A percentile compares a stretch with the other conserved stretches of the same genome.
These are phyloP conservation scores for Cephus runcator DNA, from an alignment of 2,888 invertebrate species.

Conservation along the genomic window DNA sequence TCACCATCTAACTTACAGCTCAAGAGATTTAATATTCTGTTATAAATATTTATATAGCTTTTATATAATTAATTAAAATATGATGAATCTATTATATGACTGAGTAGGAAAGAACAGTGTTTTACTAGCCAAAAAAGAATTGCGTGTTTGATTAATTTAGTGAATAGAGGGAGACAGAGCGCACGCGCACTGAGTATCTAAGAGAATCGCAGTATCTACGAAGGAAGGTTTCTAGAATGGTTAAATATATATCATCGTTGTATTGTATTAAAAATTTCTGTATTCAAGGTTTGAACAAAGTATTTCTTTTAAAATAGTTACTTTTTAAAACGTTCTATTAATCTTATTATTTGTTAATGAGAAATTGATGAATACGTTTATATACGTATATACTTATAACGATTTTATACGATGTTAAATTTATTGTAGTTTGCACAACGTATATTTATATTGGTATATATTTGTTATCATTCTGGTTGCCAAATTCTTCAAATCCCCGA, in stretches of 20 bases:
- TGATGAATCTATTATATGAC: background rate
- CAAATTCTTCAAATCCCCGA: background rate
- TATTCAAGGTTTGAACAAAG: background rate
- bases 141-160: background rate
- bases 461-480: background rate
- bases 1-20: background rate
- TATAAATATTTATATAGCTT: background rate
- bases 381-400: background rate
- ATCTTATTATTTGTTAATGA: background rate
- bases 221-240: slow-evolving; percentile 1
- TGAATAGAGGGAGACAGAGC: background rate
- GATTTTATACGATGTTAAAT: background rate
- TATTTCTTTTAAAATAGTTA: background rate
- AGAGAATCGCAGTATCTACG: background rate
- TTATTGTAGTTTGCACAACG: background rate
- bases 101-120: background rate
- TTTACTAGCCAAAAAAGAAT: background rate
- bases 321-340: background rate
- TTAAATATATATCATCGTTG: background rate
- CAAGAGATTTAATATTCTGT: background rate
- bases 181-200: background rate
- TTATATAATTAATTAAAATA: background rate
- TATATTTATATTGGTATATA: background rate
- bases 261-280: background rate
- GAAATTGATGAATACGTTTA: background rate